Evolutionary conservation across 2,113 vertebrate genomes (phyloP), one percentile per base, ranked within the genome.

Genomic region (Amphilophus citrinellus): DNA sequence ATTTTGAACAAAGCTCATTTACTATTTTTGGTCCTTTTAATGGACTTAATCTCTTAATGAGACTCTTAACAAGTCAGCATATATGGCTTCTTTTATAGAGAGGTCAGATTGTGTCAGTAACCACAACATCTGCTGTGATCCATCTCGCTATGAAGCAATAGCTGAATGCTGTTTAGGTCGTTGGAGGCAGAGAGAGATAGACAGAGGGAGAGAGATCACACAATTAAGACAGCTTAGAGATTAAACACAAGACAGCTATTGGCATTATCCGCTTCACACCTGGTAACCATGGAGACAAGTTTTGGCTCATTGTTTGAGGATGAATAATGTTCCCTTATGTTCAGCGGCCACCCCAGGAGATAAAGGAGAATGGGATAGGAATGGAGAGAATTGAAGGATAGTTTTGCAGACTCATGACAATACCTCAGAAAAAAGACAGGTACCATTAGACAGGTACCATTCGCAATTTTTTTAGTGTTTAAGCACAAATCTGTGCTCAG

Each of bases 261-360:
- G 37, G 59, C 66, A 79, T 83, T 83, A 77, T 82, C 53, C 0
- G 1, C 59, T 68, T 73, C 77, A 78, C 3, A 83, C 77, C 77
- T 80, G 75, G 84, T 84, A 86, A 87, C 84, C 84, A 89, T 83
- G 79, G 85, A 81, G 85, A 91, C 71, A n/a, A 13, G 10, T 84
- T 88, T 78, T 24, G 35, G 65, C 57, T 65, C 61, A 22, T 76
- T 82, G 59, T 81, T 62, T 84, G 20, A 60, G 57, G 42, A 76
- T 76, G 61, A 87, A 89, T 77, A 60, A 60, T 76, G 58, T 24
- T 42, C 71, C n/a, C 35, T 24, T 39, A 7, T 60, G 53, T 84
- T 68, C 53, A 50, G 27, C 30, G 30, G 44, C 50, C 56, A 24
- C 24, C 15, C 24, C 18, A n/a, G 35, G 42, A 79, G 63, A 81